phyloP scores from a whole-genome alignment of 1,140 invertebrate species.

The Rhagoletis pomonella region DNA sequence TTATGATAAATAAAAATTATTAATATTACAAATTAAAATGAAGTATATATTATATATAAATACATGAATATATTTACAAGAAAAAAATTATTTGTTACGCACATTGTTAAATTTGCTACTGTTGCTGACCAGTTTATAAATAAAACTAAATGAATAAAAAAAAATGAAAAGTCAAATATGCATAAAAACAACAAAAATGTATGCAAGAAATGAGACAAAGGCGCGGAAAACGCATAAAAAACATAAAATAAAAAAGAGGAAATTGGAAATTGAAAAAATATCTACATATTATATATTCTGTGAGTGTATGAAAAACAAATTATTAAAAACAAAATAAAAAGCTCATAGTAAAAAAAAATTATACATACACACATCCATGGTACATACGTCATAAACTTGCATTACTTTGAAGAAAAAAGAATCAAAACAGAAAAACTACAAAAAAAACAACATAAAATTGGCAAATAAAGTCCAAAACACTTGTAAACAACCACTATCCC shows the following conservation, averaged over 20 bases:
- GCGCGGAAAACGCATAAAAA: background rate
- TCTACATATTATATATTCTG: slow-evolving; percentile 15
- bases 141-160: slow-evolving; percentile 55
- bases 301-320: background rate
- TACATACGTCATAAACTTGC: background rate
- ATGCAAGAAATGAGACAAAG: slow-evolving; percentile 38
- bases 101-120: slow-evolving; percentile 75
- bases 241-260: background rate
- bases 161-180: slow-evolving; percentile 55
- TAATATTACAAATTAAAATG: slow-evolving; percentile 36
- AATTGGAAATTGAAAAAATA: background rate
- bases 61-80: slow-evolving; percentile 68
- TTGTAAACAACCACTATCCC: background rate
- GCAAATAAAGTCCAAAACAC: background rate
- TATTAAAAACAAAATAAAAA: slow-evolving; percentile 11
- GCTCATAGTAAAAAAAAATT: background rate
- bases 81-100: slow-evolving; percentile 72
- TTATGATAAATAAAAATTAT: slow-evolving; percentile 58
- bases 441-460: background rate
- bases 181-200: slow-evolving; percentile 30
- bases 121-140: slow-evolving; percentile 74
- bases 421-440: background rate
- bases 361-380: background rate
- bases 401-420: background rate
- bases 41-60: slow-evolving; percentile 45